phyloP scores from a whole-genome alignment of 2,113 vertebrate species.

The Podarcis raffonei region DNA sequence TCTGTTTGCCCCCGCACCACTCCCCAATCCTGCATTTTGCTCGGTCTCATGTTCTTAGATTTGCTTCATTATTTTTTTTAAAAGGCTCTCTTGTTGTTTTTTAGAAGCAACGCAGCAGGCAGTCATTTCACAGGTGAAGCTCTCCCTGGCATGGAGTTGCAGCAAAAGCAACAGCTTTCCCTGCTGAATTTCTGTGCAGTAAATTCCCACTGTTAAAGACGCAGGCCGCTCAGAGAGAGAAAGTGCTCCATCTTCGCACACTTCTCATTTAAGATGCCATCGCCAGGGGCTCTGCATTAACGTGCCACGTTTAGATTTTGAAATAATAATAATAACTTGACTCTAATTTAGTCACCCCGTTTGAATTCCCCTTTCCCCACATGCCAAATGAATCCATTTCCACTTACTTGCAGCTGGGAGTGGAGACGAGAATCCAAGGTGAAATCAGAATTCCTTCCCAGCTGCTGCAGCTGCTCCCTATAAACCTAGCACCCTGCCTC shows the following conservation, averaged over 20 bases:
- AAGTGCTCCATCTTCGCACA: neutral
- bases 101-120: neutral
- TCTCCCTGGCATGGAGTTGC: no score
- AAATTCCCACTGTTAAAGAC: neutral
- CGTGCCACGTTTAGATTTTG: neutral
- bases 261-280: neutral
- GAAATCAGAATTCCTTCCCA: neutral
- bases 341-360: neutral
- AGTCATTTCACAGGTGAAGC: neutral
- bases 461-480: neutral
- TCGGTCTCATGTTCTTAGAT: neutral
- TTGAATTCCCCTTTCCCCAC: no score
- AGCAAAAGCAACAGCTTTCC: no score
- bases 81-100: no score
- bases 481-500: constrained; percentile 4
- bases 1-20: neutral
- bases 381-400: no score
- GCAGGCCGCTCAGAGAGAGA: neutral
- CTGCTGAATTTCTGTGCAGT: neutral
- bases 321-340: neutral
- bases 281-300: neutral
- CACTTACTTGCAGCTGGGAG: constrained; percentile 14
- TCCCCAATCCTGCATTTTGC: no score
- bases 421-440: neutral
- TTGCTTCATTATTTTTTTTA: neutral